Percentiles rank a stretch among this genome's conserved stretches.
These are phyloP conservation scores for Griposia aprilina DNA, from an alignment of 2,888 invertebrate species.

Conservation along the genomic window DNA sequence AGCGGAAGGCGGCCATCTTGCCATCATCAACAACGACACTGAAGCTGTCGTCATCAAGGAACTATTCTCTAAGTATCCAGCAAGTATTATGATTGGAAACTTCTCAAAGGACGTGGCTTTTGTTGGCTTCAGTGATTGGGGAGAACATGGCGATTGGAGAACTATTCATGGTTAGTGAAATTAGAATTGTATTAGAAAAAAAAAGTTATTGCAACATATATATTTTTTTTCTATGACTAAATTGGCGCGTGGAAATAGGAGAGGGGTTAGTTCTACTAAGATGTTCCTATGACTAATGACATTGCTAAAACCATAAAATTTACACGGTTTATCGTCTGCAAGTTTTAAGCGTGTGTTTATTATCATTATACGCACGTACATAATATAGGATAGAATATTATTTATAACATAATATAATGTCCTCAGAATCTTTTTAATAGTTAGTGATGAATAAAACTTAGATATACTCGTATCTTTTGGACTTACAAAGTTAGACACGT, in stretches of 20 bases:
- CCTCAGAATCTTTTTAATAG: not conserved
- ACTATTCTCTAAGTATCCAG: slow-evolving; percentile 66
- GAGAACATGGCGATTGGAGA: slow-evolving; percentile 71
- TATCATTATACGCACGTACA: not conserved
- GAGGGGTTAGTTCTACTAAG: not conserved
- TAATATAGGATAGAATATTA: not conserved
- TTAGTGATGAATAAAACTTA: not conserved
- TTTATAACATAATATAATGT: not conserved
- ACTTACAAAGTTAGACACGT: not conserved
- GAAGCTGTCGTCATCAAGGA: slow-evolving; percentile 70
- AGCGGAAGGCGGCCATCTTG: slow-evolving; percentile 76
- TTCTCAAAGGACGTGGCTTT: slow-evolving; percentile 63
- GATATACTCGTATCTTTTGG: not conserved
- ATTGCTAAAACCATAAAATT: not conserved
- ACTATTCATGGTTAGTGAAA: slow-evolving; percentile 68
- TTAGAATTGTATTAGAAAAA: too few species aligned
- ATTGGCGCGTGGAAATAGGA: not conserved
- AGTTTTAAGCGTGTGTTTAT: not conserved
- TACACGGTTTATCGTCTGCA: not conserved
- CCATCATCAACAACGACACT: slow-evolving; percentile 75
- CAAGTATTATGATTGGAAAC: slow-evolving; percentile 52
- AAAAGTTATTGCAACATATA: not conserved
- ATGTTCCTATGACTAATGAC: not conserved
- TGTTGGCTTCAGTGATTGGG: slow-evolving; percentile 73
- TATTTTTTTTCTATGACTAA: too few species aligned